phyloP scores from a whole-genome alignment of 2,797 vertebrate genomes.

The Girardinus metallicus region DNA sequence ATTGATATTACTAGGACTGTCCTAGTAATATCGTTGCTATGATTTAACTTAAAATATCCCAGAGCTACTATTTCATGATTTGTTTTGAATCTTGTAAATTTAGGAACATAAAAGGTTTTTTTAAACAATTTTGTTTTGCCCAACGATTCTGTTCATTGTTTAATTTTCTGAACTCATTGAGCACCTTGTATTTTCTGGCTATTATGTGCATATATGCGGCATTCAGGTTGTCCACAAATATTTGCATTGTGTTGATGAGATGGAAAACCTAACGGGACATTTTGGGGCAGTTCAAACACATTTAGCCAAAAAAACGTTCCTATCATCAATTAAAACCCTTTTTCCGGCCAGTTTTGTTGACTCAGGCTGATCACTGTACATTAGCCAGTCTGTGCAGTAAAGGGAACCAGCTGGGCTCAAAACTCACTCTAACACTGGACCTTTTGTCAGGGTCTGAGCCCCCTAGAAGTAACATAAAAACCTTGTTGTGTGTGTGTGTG shows the following conservation, averaged over 20 bases:
- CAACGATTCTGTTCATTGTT: slow-evolving; percentile 35
- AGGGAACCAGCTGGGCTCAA: slow-evolving; percentile 79
- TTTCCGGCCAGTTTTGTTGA: slow-evolving; percentile 76
- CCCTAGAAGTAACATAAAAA: slow-evolving; percentile 71
- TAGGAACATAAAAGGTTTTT: no score
- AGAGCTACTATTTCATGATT: neutral
- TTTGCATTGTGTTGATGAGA: slow-evolving; percentile 64
- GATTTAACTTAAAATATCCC: neutral
- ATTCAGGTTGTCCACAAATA: slow-evolving; percentile 47
- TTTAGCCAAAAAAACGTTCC: slow-evolving; percentile 63
- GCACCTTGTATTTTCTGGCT: slow-evolving; percentile 34
- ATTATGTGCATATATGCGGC: slow-evolving; percentile 11
- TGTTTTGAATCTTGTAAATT: neutral
- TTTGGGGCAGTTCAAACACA: slow-evolving; percentile 66
- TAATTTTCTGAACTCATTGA: slow-evolving; percentile 35
- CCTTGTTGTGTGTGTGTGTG: slow-evolving; percentile 58
- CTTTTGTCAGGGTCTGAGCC: slow-evolving; percentile 77
- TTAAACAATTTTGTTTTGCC: neutral
- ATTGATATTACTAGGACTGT: neutral
- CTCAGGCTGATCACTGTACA: slow-evolving; percentile 78
- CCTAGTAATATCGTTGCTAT: neutral
- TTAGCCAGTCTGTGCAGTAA: slow-evolving; percentile 75
- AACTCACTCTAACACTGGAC: slow-evolving; percentile 72
- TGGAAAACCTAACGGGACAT: slow-evolving; percentile 61
- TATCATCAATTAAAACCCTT: slow-evolving; percentile 73